These are phyloP conservation scores for Bothrops jararaca DNA, from an alignment of 2,113 vertebrate species.

Conservation along the genomic window DNA sequence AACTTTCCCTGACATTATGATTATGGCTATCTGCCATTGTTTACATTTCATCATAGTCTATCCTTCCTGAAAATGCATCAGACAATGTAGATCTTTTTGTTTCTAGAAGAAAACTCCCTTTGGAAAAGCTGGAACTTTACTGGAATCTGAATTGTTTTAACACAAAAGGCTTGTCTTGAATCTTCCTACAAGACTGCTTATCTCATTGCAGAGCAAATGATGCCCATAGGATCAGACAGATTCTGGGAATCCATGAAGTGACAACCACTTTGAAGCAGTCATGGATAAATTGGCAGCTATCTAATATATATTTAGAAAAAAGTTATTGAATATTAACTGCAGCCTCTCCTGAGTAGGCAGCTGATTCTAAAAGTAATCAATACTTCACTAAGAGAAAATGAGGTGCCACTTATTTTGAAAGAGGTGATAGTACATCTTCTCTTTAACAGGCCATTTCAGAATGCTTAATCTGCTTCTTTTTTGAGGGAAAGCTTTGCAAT, in stretches of 20 bases:
- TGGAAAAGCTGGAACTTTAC: neutral
- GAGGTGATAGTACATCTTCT: neutral
- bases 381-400: neutral
- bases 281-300: neutral
- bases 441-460: neutral
- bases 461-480: neutral
- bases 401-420: neutral
- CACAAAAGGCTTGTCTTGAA: neutral
- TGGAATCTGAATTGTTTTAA: neutral
- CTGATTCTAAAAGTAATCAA: neutral
- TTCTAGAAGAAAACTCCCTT: neutral
- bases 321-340: neutral
- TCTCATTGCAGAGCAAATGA: neutral
- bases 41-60: neutral
- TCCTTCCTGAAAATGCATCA: neutral
- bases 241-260: neutral
- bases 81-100: neutral
- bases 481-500: neutral
- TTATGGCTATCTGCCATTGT: neutral
- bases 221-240: neutral
- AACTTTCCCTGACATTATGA: neutral
- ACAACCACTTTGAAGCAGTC: neutral
- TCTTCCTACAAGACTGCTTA: neutral
- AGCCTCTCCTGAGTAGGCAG: neutral
- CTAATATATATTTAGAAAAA: neutral